Base-by-base conservation (phyloP, 2,113 vertebrate genomes). In the Spea multiplicata region DNA sequence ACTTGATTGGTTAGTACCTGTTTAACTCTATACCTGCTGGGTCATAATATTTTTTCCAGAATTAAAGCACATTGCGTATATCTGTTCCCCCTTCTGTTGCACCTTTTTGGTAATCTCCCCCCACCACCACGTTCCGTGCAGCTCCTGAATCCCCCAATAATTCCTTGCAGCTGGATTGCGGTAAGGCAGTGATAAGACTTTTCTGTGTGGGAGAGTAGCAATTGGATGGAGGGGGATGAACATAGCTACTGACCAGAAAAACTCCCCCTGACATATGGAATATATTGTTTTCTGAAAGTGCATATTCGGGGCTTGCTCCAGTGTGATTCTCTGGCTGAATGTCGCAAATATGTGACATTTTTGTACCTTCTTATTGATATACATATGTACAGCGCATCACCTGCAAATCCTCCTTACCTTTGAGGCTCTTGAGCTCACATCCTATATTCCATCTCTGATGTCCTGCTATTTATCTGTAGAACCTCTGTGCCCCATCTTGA, bases 131-230 rank as follows among this genome's bases (percentile, higher is more conserved):
- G 14, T 71, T 71, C 48, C 6, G 48, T 52, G 48, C 14, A 53
- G 69, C 69, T 71, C 10, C 69, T 30, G 16, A 71, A 71, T 71
- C 69, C 69, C 67, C 69, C 17, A 53, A 71, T 71, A 71, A 71
- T 71, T 71, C 49, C 47, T 53, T 71, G 12, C 69, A 71, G 49
- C 69, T 71, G 69, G 69, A n/a, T 50, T 55, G 69, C 44, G 49
- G 49, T 44, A 71, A 55, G n/a, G 17, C 50, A 10, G n/a, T 55
- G 49, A 55, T 71, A 71, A 71, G 69, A 53, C 17, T 71, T 12
- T 55, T n/a, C 14, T 71, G 69, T 44, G 69, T 71, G 69, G 69
- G 69, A 71, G 69, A 71, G 69, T 17, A 71, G 49, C 48, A 52
- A 53, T 52, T 53, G 8, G 69, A 71, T 12, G 13, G 67, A 47